phyloP scores from a whole-genome alignment of 2,888 invertebrate species.

The Caenorhabditis panamensis region DNA sequence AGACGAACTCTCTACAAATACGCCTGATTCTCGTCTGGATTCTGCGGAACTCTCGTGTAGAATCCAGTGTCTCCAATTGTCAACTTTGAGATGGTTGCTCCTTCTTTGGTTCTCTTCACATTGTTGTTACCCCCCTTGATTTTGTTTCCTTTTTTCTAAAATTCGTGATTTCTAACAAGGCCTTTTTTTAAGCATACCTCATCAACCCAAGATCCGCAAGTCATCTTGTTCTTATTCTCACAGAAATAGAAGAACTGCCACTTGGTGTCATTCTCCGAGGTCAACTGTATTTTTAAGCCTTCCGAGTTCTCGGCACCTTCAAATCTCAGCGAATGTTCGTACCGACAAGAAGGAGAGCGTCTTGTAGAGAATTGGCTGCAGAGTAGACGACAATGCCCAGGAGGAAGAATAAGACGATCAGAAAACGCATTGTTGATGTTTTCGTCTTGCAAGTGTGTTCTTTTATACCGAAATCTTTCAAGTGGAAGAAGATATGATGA shows the following conservation, averaged over 20 bases:
- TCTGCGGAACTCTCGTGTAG: constrained; percentile 22
- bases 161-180: neutral
- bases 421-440: neutral
- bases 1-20: constrained; percentile 16
- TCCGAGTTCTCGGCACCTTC: constrained; percentile 6
- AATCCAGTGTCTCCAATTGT: constrained; percentile 7
- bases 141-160: constrained; percentile 8
- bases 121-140: constrained; percentile 12
- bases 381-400: neutral
- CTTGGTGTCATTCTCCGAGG: neutral
- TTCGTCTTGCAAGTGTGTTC: neutral
- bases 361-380: neutral
- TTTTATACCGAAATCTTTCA: neutral
- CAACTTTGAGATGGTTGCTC: constrained; percentile 5
- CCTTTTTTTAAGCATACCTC: neutral
- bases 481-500: neutral
- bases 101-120: constrained; percentile 11
- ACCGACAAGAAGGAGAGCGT: neutral
- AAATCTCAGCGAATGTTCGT: neutral
- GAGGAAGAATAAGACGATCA: neutral
- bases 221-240: constrained; percentile 11
- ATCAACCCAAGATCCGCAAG: constrained; percentile 18
- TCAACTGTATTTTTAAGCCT: constrained; percentile 3
- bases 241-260: constrained; percentile 32
- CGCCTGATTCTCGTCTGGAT: constrained; percentile 11